Evolutionary conservation across 2,888 invertebrate genomes (phyloP), one percentile per base, ranked within the genome.

Genomic region (Netelia melanura): DNA sequence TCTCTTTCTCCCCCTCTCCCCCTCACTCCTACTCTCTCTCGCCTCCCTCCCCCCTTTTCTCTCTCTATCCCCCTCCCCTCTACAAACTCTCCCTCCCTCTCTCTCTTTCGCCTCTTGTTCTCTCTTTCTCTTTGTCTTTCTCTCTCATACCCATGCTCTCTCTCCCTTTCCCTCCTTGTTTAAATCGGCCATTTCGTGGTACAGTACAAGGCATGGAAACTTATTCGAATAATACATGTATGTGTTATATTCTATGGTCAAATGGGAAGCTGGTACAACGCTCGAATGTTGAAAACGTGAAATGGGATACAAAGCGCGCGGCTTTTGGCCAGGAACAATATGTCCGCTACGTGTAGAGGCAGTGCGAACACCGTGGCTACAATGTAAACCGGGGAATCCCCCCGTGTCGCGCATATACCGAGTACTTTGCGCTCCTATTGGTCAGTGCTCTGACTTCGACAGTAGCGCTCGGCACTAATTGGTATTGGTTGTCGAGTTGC

Each of bases 171-270:
- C 3, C 30, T 30, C 30, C 21, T 21, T 38, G 56, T 52, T 48
- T 23, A 38, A 76, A 71, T 54, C 58, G 17, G 64, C 65, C 81
- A 58, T 81, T 81, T 71, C 56, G 64, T 44, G 21, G 23, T 52
- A 48, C 56, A 17, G 21, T 38, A 38, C 71, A 23, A 62, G 21
- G 48, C 79, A 67, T 78, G 65, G 48, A 77, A 72, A 74, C 74
- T 83, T 70, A 79, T 79, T 79, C 74, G 17, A 75, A 70, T 75
- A 83, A 70, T 78, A 78, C 72, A 72, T 74, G 72, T 44, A 74
- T 64, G 74, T 38, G 38, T 79, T 79, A 79, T 77, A 81, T 23
- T 56, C 56, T 38, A 48, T 44, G 61, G 43, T 48, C 48, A 54
- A 75, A 79, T 75, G 62, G 38, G n/a, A 78, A 68, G 48, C 44